phyloP scores from a whole-genome alignment of 2,797 vertebrate genomes.

The Pseudochirops cupreus region DNA sequence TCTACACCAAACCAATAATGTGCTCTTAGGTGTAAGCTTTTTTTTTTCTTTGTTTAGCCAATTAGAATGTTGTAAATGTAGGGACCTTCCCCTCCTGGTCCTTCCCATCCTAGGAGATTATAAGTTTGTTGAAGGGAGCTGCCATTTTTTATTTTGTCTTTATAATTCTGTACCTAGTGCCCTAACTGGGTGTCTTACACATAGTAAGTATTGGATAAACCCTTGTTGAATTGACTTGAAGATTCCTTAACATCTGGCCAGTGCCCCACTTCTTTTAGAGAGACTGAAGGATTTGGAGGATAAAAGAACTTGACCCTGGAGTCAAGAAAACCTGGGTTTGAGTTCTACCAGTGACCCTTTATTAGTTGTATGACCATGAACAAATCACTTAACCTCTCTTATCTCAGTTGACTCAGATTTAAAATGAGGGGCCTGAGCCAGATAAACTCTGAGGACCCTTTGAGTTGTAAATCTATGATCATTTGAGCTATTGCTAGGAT shows the following conservation, averaged over 20 bases:
- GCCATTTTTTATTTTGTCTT: not conserved
- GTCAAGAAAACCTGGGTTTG: not conserved
- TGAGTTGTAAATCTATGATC: not conserved
- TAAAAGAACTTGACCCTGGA: not conserved
- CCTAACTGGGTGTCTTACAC: not conserved
- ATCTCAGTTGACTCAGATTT: not conserved
- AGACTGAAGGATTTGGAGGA: not conserved
- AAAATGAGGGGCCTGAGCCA: not conserved
- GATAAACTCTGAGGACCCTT: not conserved
- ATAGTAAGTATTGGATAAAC: not conserved
- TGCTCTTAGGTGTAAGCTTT: not conserved
- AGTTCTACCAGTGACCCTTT: not conserved
- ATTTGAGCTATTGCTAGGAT: not conserved
- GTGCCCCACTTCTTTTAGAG: not conserved
- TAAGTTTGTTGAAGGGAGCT: not conserved
- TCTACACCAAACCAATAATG: not conserved
- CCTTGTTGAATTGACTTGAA: not conserved
- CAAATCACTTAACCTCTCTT: not conserved
- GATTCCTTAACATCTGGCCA: not conserved
- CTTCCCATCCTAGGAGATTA: not conserved
- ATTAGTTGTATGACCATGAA: not conserved
- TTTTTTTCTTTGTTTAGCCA: not conserved
- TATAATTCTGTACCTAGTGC: not conserved
- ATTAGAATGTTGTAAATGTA: not conserved
- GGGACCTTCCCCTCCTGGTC: not conserved